Evolutionary conservation across 2,113 vertebrate genomes (phyloP).

Genomic region (Glaucidium brasilianum): DNA sequence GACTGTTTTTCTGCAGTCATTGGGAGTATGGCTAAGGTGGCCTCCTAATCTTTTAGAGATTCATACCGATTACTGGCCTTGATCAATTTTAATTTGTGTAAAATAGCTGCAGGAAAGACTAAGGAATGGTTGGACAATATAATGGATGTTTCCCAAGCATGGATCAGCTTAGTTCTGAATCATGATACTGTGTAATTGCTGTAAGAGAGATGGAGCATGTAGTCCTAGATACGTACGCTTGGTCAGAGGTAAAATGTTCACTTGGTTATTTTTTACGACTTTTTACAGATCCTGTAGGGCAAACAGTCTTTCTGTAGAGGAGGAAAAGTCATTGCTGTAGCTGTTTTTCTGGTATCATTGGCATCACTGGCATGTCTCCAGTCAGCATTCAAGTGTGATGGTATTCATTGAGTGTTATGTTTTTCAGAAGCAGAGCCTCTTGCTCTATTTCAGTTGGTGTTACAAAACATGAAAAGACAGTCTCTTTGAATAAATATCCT

Average conservation of each 20-base stretch:
- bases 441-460: neutral
- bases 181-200: neutral
- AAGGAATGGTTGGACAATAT: neutral
- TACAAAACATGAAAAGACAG: neutral
- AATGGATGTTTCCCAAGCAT: neutral
- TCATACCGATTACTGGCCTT: neutral
- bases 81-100: neutral
- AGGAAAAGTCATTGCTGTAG: neutral
- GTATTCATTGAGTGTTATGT: neutral
- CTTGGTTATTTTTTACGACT: neutral
- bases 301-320: neutral
- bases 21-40: neutral
- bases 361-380: conserved; percentile 9
- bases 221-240: fast-evolving
- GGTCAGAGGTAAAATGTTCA: neutral
- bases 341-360: neutral
- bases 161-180: neutral
- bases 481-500: neutral
- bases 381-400: neutral
- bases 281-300: neutral
- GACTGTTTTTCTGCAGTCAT: neutral
- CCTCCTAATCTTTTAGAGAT: neutral
- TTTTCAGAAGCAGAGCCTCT: neutral
- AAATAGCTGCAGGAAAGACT: neutral
- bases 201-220: neutral